These are phyloP conservation scores for Drosophila sturtevanti DNA, from an alignment of 1,140 invertebrate species.

Conservation along the genomic window DNA sequence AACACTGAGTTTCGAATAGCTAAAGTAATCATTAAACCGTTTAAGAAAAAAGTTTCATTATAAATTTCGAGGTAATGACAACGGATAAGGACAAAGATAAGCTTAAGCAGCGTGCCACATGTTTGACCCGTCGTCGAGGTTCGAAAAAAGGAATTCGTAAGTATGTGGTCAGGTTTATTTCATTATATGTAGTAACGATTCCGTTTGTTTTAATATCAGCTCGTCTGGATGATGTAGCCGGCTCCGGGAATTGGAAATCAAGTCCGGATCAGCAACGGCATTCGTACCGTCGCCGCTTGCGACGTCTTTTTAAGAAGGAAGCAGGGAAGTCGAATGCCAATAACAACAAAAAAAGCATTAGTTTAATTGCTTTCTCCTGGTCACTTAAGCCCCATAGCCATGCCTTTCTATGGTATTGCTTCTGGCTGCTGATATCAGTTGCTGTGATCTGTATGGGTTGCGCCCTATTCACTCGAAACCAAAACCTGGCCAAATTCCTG, in stretches of 20 bases:
- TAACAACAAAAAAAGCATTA: background rate
- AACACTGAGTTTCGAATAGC: background rate
- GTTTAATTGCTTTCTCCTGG: constrained; percentile 7
- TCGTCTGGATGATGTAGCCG: background rate
- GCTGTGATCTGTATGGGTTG: constrained; percentile 13
- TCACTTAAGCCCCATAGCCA: background rate
- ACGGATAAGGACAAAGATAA: background rate
- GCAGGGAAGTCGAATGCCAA: background rate
- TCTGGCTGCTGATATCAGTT: background rate
- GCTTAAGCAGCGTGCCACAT: background rate
- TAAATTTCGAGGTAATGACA: background rate
- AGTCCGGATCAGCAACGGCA: background rate
- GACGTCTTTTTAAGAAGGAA: constrained; percentile 19
- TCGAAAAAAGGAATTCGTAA: background rate
- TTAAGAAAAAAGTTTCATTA: background rate
- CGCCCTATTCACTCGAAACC: constrained; percentile 1
- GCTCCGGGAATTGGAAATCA: background rate
- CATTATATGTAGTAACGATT: background rate
- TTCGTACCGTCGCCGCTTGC: constrained; percentile 23
- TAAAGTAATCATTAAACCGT: background rate
- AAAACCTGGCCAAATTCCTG: constrained; percentile 27
- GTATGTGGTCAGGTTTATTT: background rate
- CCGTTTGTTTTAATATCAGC: background rate
- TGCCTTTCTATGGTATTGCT: background rate
- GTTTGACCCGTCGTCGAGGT: background rate